Base-by-base conservation (phyloP, 2,888 invertebrate genomes). In the Herminia tarsipennalis region DNA sequence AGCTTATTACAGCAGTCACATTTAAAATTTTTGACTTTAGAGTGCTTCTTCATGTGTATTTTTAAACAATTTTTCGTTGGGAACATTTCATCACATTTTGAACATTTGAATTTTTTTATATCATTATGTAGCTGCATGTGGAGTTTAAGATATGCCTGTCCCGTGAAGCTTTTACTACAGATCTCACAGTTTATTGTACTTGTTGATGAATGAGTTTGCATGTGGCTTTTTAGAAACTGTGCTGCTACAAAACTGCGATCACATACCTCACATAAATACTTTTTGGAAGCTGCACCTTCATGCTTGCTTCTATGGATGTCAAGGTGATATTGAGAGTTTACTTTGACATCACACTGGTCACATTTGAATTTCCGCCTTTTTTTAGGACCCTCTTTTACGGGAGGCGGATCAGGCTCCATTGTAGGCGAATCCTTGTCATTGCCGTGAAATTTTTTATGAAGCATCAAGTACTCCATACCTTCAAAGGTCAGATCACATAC, bases 61-160 rank as follows among this genome's bases (percentile, higher is more conserved):
- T 91, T 91, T 16, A 91, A 65, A 54, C 91, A 91, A 56, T 89
- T 91, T 60, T 91, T 91, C 0, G 91, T 91, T 0, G 89, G 91
- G 22, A 91, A 81, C 88, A 89, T 88, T 41, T 91, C 89, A 22
- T 91, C 91, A 10, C 91, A 91, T 49, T 91, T 91, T 0, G 84
- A 81, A 71, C 91, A 91, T 54, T 90, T 91, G 30, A 91, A 91
- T 57, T 91, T 91, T 54, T 88, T 91, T 6, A 90, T 84, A 47
- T 91, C 91, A 1, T 88, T 91, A 42, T 91, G 91, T 20, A 91
- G 71, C 54, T 91, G 91, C 91, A 91, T 90, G 51, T 91, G 91
- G 0, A 91, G 78, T 46, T 91, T 91, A 6, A 91, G 59, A 50
- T 91, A 91, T 0, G 91, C 91, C 67, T 91, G 91, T 0, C 91